Conservation (phyloP, 2,888 invertebrate species). For the Synanthedon formicaeformis region DNA sequence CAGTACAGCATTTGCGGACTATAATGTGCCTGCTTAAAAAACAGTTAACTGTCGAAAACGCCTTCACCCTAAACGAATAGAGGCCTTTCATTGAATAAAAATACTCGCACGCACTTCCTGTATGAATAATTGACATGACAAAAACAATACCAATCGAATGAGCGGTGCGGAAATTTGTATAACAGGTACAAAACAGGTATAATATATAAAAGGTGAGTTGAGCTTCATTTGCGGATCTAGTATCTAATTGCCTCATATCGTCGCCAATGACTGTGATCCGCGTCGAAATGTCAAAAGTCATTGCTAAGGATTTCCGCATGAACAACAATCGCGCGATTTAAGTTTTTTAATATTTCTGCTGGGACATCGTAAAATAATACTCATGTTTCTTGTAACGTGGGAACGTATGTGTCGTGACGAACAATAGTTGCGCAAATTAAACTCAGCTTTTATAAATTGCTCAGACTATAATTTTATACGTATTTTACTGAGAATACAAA, state of each 20-base stretch:
- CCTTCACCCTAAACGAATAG: conserved; percentile 26
- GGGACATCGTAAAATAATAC: neutral
- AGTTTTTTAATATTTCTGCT: neutral
- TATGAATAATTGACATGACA: conserved; percentile 26
- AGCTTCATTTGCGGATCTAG: neutral
- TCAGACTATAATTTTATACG: neutral
- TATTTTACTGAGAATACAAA: neutral
- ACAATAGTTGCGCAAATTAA: conserved; percentile 38
- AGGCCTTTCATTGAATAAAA: conserved; percentile 38
- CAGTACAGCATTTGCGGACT: no score
- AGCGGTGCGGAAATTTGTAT: conserved; percentile 6
- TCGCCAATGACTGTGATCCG: conserved; percentile 35
- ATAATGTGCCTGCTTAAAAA: neutral
- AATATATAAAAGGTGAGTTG: conserved; percentile 1
- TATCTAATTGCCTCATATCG: neutral
- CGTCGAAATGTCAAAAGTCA: conserved; percentile 45
- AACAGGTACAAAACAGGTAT: conserved; percentile 8
- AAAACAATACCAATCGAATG: conserved; percentile 14
- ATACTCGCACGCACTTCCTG: conserved; percentile 64
- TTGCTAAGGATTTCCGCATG: conserved; percentile 29
- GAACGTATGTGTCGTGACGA: conserved; percentile 29
- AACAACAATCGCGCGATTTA: neutral
- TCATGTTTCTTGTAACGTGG: conserved; percentile 19
- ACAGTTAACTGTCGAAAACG: conserved; percentile 15
- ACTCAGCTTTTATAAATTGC: neutral